Conservation (phyloP, 2,888 invertebrate genomes). For the Apamea anceps region DNA sequence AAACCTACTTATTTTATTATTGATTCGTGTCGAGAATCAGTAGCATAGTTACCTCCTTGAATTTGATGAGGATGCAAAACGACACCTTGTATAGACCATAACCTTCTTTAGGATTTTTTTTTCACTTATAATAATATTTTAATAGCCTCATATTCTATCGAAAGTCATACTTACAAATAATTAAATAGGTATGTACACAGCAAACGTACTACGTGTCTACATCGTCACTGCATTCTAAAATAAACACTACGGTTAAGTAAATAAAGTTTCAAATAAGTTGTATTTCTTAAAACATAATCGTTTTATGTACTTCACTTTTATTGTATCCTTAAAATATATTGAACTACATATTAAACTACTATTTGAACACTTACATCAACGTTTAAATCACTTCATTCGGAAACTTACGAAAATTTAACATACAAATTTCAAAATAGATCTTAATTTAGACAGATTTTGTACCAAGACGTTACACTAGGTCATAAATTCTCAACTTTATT, state of each 20-base stretch:
- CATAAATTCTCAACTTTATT: neutral
- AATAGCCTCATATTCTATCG: conserved; percentile 35
- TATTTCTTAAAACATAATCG: conserved; percentile 19
- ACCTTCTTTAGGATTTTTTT: no score
- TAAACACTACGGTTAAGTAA: conserved; percentile 56
- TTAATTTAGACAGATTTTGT: neutral
- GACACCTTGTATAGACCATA: no score
- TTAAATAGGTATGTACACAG: conserved; percentile 61
- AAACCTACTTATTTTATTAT: no score
- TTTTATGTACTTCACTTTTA: neutral
- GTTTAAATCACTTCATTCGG: conserved; percentile 16
- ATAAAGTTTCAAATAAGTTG: conserved; percentile 56
- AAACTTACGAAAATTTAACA: neutral
- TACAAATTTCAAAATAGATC: neutral
- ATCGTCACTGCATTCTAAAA: conserved; percentile 38
- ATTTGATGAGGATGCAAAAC: no score
- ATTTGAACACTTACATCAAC: conserved; percentile 38
- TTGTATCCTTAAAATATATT: conserved; percentile 46
- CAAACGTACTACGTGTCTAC: conserved; percentile 34
- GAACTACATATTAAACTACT: conserved; percentile 48
- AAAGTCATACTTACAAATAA: conserved; percentile 51
- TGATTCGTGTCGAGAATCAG: no score
- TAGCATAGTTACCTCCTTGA: no score
- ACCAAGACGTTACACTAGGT: neutral
- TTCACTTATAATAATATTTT: conserved; percentile 61